phyloP scores from a whole-genome alignment of 2,888 invertebrate species.

The Sinhomidia bicolor region DNA sequence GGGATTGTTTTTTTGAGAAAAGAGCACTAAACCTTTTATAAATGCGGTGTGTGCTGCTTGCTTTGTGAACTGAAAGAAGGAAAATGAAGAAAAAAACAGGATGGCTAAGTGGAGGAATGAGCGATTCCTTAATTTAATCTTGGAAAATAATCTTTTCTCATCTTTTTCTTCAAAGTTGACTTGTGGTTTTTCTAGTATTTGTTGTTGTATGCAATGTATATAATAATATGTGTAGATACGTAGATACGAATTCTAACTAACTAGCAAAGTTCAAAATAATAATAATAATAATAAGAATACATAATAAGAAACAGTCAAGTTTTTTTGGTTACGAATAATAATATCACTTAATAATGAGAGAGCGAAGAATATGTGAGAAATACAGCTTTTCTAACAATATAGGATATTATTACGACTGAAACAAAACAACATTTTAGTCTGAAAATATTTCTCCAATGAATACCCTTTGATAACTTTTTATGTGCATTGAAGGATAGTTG shows the following conservation, averaged over 20 bases:
- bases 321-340: no score
- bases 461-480: background rate
- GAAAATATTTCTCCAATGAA: background rate
- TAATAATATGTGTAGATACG: background rate
- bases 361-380: background rate
- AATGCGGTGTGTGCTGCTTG: background rate
- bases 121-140: slow-evolving; percentile 69
- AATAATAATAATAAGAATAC: no score
- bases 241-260: background rate
- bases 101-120: slow-evolving; percentile 36
- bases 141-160: slow-evolving; percentile 54
- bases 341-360: background rate
- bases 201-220: background rate
- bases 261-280: background rate
- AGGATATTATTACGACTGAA: background rate
- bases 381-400: slow-evolving; percentile 12
- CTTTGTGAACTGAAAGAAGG: background rate
- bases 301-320: background rate
- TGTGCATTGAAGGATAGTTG: slow-evolving; percentile 47
- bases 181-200: slow-evolving; percentile 31
- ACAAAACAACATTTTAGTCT: background rate
- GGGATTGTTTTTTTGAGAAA: slow-evolving; percentile 31
- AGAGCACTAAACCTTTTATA: background rate
- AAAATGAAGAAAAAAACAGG: slow-evolving; percentile 11
- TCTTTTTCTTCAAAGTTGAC: slow-evolving; percentile 50